Evolutionary conservation across 2,888 invertebrate species (phyloP).

Genomic region (Pseudococcus longispinus): DNA sequence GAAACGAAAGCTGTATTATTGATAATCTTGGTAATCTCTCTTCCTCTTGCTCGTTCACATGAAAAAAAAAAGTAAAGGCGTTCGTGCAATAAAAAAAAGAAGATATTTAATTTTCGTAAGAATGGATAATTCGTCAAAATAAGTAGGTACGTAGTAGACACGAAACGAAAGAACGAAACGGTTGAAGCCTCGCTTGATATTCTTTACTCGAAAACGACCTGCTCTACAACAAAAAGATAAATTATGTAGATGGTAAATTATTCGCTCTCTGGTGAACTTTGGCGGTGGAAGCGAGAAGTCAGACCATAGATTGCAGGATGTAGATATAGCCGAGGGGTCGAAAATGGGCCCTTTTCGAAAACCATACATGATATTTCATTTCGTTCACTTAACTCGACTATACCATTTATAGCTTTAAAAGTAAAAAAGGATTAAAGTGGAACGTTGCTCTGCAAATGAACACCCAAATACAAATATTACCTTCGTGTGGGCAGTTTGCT

Average conservation of each 20-base stretch:
- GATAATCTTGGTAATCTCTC: conserved; percentile 19
- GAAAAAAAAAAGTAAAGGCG: background rate
- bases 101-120: conserved; percentile 1
- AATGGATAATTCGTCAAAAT: conserved; percentile 7
- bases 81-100: background rate
- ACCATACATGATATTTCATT: background rate
- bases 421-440: background rate
- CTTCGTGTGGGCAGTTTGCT: background rate
- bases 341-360: background rate
- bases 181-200: conserved; percentile 30
- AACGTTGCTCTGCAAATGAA: background rate
- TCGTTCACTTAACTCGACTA: background rate
- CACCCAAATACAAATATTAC: background rate
- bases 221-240: conserved; percentile 43
- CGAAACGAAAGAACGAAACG: background rate
- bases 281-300: background rate
- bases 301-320: background rate
- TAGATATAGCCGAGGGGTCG: background rate
- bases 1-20: conserved; percentile 2
- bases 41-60: background rate
- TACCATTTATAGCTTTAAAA: background rate
- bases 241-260: conserved; percentile 40
- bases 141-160: background rate
- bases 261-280: background rate
- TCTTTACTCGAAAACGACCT: conserved; percentile 48